Percentiles rank a stretch among this genome's conserved stretches.
These are phyloP conservation scores for Holacanthus passer DNA, from an alignment of 2,113 vertebrate genomes.

Conservation along the genomic window DNA sequence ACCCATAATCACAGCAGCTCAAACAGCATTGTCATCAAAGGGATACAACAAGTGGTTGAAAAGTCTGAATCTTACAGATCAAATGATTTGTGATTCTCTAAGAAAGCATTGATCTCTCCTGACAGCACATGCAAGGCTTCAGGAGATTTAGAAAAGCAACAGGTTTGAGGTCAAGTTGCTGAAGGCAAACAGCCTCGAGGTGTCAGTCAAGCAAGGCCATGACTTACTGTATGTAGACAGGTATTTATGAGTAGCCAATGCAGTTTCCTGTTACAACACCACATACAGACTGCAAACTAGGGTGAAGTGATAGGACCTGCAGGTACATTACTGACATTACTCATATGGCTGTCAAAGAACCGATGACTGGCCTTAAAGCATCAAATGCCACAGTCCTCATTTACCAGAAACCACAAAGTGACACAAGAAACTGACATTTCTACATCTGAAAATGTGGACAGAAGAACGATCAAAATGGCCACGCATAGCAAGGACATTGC, in stretches of 20 bases:
- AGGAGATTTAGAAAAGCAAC: constrained; percentile 22
- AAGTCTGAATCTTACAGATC: neutral
- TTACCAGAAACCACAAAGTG: neutral
- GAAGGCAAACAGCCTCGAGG: neutral
- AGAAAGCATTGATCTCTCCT: neutral
- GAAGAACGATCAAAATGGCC: constrained; percentile 26
- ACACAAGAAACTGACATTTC: neutral
- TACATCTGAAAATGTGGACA: neutral
- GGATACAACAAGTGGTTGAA: neutral
- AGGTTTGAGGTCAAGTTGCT: constrained; percentile 26
- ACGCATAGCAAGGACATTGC: constrained; percentile 26
- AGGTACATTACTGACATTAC: neutral
- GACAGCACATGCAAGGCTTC: neutral
- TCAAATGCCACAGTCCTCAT: neutral
- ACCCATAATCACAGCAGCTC: constrained; percentile 1
- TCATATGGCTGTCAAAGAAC: neutral
- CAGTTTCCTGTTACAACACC: neutral
- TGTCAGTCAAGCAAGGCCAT: constrained; percentile 5
- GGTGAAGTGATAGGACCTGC: neutral
- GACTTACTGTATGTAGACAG: neutral
- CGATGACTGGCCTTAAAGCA: neutral
- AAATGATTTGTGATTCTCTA: neutral
- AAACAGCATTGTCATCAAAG: neutral
- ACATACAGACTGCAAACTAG: constrained; percentile 13
- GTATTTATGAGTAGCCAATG: neutral